Evolutionary conservation across 2,113 vertebrate species (phyloP), one percentile per base, ranked within the genome.

Genomic region (Entomyzon cyanotis): DNA sequence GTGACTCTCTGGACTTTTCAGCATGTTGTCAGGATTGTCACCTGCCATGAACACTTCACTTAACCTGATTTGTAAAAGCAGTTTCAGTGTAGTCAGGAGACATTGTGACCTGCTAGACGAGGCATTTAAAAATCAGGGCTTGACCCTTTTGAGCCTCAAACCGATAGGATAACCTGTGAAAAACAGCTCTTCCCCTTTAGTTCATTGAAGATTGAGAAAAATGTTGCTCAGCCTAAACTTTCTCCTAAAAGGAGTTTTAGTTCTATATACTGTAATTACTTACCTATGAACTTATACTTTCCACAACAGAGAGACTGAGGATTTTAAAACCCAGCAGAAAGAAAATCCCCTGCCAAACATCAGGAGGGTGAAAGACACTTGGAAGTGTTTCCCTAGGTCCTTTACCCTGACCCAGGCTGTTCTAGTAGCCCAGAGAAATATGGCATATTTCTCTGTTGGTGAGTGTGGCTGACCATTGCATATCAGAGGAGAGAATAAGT

Each of bases 241-340:
- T 84, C 88, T 91, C 84, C 67, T 64, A 69, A 94, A 94, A 94
- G 33, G 31, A 55, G 50, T 78, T 94, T 88, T 93, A 37, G 21
- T 87, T 97, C 96, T 86, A 89, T 59, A 42, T 52, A 47, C 70
- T 87, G 37, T 86, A 70, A 71, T 94, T 94, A 44, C 27, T 93
- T 59, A 76, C 33, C 35, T 60, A 23, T 11, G 52, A 46, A 67
- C 46, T 94, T 75, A 44, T 2, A 47, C 20, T 67, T 88, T 47
- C 31, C 17, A 33, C 47, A 62, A 84, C 42, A 77, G 31, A 83
- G 46, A 94, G n/a, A 17, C 5, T 41, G 59, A 73, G 35, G 84
- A 93, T 89, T 20, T 49, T 83, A 93, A 88, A 94, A 67, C 25
- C 15, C 27, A 74, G 30, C 27, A 85, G 69, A 41, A 81, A 52